Evolutionary conservation across 2,113 vertebrate species (phyloP), one percentile per base, ranked within the genome.

Genomic region (Beaufortia kweichowensis): DNA sequence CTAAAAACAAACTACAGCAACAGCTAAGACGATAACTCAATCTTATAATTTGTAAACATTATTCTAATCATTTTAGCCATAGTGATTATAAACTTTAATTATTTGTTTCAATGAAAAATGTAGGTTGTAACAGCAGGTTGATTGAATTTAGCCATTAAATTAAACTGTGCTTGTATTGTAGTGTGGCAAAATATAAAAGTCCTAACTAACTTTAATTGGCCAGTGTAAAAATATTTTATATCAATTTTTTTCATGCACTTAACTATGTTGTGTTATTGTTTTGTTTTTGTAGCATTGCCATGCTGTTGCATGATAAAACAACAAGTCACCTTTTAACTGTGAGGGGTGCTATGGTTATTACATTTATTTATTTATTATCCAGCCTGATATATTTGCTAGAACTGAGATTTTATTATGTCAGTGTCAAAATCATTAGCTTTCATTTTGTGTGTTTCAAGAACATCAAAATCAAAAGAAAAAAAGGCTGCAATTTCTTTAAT

Each of bases 201-300:
- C 62, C 73, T 17, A 24, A 33, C 62, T 31, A 57, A 69, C 26
- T 82, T 43, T 21, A 56, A 70, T 66, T 33, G 39, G 24, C 10
- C 21, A 23, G 35, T 35, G 62, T 57, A 31, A 60, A 39, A 14
- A n/a, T 64, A 29, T 50, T 31, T 29, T 12, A 71, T 71, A 35
- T 80, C 56, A 55, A 60, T 59, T 26, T 21, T 62, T 21, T 64
- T 24, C n/a, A 69, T 23, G 67, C 78, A 70, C 48, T 50, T 53
- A 39, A 57, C 35, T 70, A 79, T 81, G 85, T 89, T 86, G 86
- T 82, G 83, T 86, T 81, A 68, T 76, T 79, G n/a, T 76, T 60
- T 80, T 35, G 66, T 35, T 57, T 85, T 70, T 74, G 23, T 76
- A 70, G 76, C 78, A 43, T 84, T 84, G 64, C 41, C 63, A 72